phyloP scores from a whole-genome alignment of 2,888 invertebrate species.

The Synergus laeviventris region DNA sequence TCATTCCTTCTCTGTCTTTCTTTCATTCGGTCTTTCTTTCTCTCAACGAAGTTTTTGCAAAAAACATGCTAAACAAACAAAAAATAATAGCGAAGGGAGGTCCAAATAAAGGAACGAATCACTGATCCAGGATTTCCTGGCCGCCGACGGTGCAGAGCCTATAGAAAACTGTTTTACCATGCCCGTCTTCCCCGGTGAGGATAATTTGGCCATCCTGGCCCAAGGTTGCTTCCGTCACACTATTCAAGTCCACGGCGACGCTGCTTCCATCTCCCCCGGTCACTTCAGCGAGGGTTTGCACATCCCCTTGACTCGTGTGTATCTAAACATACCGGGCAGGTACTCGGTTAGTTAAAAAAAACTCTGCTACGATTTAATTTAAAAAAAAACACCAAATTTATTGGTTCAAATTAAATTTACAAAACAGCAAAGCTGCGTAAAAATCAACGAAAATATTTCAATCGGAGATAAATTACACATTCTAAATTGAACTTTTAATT shows the following conservation, averaged over 20 bases:
- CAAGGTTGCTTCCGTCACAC: conserved; percentile 92
- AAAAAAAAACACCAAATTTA: no score
- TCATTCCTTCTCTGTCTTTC: background rate
- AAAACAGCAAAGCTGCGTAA: no score
- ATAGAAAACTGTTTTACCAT: conserved; percentile 82
- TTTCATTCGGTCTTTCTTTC: background rate
- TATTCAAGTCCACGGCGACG: conserved; percentile 91
- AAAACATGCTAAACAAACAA: conserved; percentile 52
- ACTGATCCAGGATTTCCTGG: conserved; percentile 75
- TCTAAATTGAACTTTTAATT: no score
- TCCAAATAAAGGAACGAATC: conserved; percentile 63
- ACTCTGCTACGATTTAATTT: background rate
- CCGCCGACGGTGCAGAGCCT: conserved; percentile 76
- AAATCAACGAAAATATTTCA: no score
- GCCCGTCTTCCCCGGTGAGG: conserved; percentile 95
- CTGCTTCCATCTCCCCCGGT: conserved; percentile 80
- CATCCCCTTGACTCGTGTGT: conserved; percentile 77
- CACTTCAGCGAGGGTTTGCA: conserved; percentile 87
- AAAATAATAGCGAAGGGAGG: conserved; percentile 51
- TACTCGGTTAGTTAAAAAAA: background rate
- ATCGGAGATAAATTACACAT: no score
- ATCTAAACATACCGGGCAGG: conserved; percentile 67
- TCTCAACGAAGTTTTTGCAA: conserved; percentile 38
- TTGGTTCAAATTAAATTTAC: no score
- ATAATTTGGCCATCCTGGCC: conserved; percentile 96